Evolutionary conservation across 2,797 vertebrate species (phyloP), one percentile per base, ranked within the genome.

Genomic region (Ctenosaura bakeri): DNA sequence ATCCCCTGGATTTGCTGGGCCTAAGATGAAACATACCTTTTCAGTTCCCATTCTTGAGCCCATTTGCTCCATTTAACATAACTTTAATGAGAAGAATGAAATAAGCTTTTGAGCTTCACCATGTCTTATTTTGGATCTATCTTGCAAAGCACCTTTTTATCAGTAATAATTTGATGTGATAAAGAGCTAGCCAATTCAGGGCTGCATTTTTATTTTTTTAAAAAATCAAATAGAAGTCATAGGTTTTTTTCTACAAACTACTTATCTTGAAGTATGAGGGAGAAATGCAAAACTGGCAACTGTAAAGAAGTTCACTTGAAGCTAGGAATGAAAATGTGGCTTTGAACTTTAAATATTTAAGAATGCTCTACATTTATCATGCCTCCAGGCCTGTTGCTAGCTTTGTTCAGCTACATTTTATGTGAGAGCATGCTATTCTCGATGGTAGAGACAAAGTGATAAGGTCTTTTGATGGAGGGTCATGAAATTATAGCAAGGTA

Each of bases 331-430:
- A 88, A 94, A 95, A 78, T 54, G 73, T 66, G 89, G 78, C 91
- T 95, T 91, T 86, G 3, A 92, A 92, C 54, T 93, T 94, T 64
- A 92, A 93, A 93, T 93, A 92, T 94, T 91, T 92, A 71, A 94
- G 93, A 92, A 90, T 74, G 8, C 1, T 84, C 42, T 88, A 71
- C 91, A 91, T 93, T 94, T 92, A 86, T 88, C 12, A 56, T 83
- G 12, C 35, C 90, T 95, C 89, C 83, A 78, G 90, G 80, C 7
- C 76, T 62, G 26, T 90, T 88, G 14, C 0, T 54, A 80, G 6
- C 9, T 94, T 89, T 90, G 42, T 85, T 90, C 20, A 77, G 20
- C 86, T 62, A n/a, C 59, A 79, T 93, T 94, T 96, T 92, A 56
- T 92, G 50, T 88, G 81, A 77, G 62, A 89, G 38, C 88, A n/a